phyloP scores from a whole-genome alignment of 2,113 vertebrate genomes.

The Python bivittatus region DNA sequence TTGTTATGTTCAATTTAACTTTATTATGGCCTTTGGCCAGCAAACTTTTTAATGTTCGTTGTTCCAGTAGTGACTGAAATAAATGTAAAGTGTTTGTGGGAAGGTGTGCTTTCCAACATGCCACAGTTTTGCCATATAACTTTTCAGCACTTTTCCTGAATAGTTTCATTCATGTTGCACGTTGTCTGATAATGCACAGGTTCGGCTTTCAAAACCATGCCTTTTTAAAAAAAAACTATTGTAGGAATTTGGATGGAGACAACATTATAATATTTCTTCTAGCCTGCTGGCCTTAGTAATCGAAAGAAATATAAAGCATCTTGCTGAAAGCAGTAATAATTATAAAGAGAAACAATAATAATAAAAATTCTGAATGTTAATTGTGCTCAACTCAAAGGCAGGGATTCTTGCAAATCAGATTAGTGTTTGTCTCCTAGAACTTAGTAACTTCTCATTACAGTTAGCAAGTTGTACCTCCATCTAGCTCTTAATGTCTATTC shows the following conservation, averaged over 20 bases:
- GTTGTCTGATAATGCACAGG: not conserved
- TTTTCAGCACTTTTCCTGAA: not conserved
- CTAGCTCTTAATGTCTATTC: not conserved
- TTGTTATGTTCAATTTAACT: not conserved
- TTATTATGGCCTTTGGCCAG: not conserved
- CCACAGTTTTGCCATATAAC: not conserved
- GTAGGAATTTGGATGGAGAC: not conserved
- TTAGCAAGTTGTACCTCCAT: not conserved
- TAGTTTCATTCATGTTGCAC: not conserved
- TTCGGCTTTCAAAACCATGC: not conserved
- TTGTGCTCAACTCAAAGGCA: not conserved
- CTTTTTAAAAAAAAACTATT: not conserved
- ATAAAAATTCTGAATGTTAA: too few species aligned
- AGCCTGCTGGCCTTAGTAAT: not conserved
- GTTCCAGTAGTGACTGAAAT: not conserved
- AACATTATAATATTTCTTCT: not conserved
- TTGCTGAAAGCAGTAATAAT: not conserved
- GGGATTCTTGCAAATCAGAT: not conserved
- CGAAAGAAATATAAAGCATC: not conserved
- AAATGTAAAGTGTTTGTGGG: not conserved
- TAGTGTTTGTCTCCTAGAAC: not conserved
- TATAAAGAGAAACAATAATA: too few species aligned
- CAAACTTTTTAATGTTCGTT: not conserved
- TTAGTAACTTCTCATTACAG: not conserved
- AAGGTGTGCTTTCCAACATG: not conserved